Base-by-base conservation (phyloP, 1,140 invertebrate genomes). In the Lerema accius region DNA sequence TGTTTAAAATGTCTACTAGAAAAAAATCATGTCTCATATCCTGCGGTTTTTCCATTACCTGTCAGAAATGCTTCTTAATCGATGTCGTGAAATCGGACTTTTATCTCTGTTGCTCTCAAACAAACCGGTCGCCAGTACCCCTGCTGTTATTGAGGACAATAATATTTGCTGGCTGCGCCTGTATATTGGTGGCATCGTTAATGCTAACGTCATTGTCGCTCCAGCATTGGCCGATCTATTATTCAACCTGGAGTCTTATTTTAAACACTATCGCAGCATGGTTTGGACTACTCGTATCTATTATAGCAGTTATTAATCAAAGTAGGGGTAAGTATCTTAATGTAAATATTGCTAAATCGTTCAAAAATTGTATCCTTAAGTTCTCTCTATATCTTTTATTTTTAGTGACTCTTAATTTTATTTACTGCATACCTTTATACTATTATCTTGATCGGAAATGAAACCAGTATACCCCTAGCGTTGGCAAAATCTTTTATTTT, bases 161-260 rank as follows among this genome's bases (percentile, higher is more conserved):
- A 1, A 26, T 90, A 39, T 83, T 82, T 39, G 28, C 78, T 4
- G 73, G 73, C 6, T 82, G 74, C 51, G 2, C 83, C 1, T 67
- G 51, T 4, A 87, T 83, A 13, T 4, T 82, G 6, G 4, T 84
- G 14, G 9, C 81, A 1, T 87, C 84, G 4, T 56, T 78, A 13
- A 64, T 80, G 1, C 9, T 86, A 10, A 77, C 68, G 1, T 11
- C 26, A 0, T 11, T 45, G 2, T 2, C 39, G 0, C 45, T 67
- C 0, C 53, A 40, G 0, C 71, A 55, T 35, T 90, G 85, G 85
- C 71, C 65, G 0, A 80, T 86, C 46, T 90, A 80, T 42, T 48
- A 86, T 55, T 86, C 86, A 14, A 80, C 84, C 40, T 90, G 86
- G 87, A 84, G 87, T 6, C 14, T 88, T 0, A 0, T 84, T 6